Conservation (phyloP, 2,888 invertebrate species). For the Lepeophtheirus nordmannii region DNA sequence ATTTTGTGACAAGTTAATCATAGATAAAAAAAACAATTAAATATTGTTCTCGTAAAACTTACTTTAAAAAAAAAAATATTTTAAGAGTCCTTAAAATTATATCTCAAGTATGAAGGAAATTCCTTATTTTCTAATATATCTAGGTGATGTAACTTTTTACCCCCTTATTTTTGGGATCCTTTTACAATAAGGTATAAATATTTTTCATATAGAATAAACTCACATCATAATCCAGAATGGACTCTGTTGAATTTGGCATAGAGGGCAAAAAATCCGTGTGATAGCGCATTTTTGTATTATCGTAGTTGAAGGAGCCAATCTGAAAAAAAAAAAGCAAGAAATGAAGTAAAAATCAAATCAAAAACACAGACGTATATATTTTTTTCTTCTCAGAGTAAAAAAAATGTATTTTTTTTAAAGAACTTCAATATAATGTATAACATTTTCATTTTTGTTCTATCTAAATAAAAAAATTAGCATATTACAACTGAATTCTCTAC, state of each 20-base stretch:
- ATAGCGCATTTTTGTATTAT: slow-evolving; percentile 19
- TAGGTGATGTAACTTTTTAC: no score
- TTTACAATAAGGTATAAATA: no score
- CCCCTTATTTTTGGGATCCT: no score
- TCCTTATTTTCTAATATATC: no score
- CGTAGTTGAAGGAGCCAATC: slow-evolving; percentile 20
- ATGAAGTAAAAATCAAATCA: neutral
- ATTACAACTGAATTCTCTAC: neutral
- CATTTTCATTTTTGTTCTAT: neutral
- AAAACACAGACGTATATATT: no score
- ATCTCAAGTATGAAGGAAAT: no score
- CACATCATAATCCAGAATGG: slow-evolving; percentile 19
- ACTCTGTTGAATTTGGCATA: slow-evolving; percentile 14
- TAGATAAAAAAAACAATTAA: no score
- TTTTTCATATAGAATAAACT: neutral
- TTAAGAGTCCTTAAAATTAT: no score
- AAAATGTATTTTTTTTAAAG: neutral
- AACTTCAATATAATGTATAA: neutral
- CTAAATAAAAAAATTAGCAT: neutral
- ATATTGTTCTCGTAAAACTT: no score
- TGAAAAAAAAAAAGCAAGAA: neutral
- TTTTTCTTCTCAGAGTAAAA: no score
- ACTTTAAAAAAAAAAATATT: no score
- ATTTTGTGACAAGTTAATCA: no score
- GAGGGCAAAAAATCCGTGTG: slow-evolving; percentile 12